A percentile compares a stretch with the other conserved stretches of the same genome.
Conservation (phyloP, 2,797 vertebrate genomes). For the Rhinichthys osculus region DNA sequence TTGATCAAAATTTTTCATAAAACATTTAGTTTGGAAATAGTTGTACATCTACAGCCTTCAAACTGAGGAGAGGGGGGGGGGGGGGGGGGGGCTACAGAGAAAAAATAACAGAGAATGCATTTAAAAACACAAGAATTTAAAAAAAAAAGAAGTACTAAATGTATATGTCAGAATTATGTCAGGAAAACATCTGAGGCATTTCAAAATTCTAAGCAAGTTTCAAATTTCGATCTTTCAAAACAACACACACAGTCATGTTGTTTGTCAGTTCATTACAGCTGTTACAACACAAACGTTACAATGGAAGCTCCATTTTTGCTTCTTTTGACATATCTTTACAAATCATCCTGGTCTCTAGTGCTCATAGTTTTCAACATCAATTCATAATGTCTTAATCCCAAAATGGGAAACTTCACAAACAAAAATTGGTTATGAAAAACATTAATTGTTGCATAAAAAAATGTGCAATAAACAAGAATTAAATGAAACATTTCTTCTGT, state of each 20-base stretch:
- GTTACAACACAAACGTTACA: background rate
- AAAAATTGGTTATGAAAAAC: background rate
- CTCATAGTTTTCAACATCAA: background rate
- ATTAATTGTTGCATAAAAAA: background rate
- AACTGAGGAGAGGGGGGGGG: no score
- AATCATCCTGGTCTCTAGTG: constrained; percentile 2
- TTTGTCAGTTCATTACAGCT: background rate
- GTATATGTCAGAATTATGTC: background rate
- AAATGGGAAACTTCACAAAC: background rate
- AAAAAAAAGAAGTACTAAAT: background rate
- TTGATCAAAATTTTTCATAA: background rate
- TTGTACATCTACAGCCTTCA: background rate
- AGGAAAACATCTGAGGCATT: background rate
- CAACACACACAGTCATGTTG: background rate
- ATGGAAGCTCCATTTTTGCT: background rate
- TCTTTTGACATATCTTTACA: constrained; percentile 16
- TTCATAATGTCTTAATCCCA: background rate
- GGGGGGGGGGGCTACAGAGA: background rate
- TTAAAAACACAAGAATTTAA: background rate
- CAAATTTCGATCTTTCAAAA: constrained; percentile 8
- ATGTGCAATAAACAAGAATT: background rate
- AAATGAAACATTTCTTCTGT: background rate
- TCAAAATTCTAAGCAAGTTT: background rate
- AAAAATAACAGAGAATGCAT: background rate
- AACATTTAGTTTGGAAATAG: no score